Percentiles rank a stretch among this genome's conserved stretches.
Conservation (phyloP, 2,888 invertebrate genomes). For the Nezara viridula region DNA sequence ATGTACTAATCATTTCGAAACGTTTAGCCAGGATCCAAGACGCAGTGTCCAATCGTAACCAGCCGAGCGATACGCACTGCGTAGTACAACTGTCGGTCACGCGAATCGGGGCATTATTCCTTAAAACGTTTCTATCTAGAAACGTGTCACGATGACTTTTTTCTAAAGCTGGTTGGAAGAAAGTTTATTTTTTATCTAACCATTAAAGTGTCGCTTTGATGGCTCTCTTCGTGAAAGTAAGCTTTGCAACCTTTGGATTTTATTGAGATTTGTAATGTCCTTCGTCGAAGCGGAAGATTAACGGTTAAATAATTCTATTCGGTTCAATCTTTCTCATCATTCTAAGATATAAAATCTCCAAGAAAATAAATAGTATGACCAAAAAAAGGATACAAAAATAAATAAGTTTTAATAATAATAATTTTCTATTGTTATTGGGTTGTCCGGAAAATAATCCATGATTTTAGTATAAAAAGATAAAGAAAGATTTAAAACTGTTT, state of each 20-base stretch:
- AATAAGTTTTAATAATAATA: too few relatives aligned
- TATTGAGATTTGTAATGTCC: not conserved
- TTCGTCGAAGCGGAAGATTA: not conserved
- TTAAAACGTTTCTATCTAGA: not conserved
- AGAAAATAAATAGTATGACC: too few relatives aligned
- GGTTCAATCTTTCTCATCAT: too few relatives aligned
- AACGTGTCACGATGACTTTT: not conserved
- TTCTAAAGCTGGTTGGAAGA: not conserved
- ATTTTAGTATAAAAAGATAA: too few relatives aligned
- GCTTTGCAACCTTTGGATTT: not conserved
- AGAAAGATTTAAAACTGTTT: too few relatives aligned
- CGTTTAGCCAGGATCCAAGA: not conserved
- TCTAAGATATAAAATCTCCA: too few relatives aligned
- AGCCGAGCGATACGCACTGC: not conserved
- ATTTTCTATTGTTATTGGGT: too few relatives aligned
- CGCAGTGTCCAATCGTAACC: not conserved
- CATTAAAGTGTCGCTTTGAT: not conserved
- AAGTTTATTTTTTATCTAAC: constrained; percentile 16
- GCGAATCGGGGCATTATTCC: not conserved
- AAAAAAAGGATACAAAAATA: too few relatives aligned
- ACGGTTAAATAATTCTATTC: not conserved
- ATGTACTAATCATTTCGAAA: not conserved
- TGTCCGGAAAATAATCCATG: too few relatives aligned
- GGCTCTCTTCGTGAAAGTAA: not conserved
- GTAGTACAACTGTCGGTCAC: not conserved